Evolutionary conservation across 23 tunicate species (phyloP), one percentile per base, ranked within the genome.

Genomic region (Trididemnum miniatum): DNA sequence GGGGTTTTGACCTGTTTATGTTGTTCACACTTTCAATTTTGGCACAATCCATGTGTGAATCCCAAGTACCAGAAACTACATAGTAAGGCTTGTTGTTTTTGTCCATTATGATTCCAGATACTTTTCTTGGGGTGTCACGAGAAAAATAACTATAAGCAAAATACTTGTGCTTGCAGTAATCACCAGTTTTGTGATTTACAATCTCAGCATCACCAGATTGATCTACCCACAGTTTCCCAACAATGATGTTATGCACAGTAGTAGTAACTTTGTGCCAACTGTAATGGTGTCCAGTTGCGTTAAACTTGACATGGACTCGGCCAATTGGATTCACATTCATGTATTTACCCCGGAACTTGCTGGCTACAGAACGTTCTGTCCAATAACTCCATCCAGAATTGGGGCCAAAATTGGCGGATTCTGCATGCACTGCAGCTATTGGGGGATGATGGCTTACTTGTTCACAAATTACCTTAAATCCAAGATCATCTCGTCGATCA

Each of bases 401-500:
- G 51, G 80, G 76, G 1, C 84, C 79, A 26, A 32, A 31, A 51
- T 90, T 72, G 0, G 35, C 65, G 1, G 99, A 90, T 34, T 89
- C 91, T 0, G 64, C 92, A 71, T 90, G 88, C 51, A 91, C 73
- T 30, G 99, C 92, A 32, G 96, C 99, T 29, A 85, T 59, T 28
- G 99, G 99, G 9, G 99, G 99, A 35, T 95, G 99, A 64, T 95
- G 99, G 74, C 96, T 84, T 0, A 88, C 99, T 67, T 96, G 99
- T 57, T 96, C 99, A 32, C 85, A 80, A 67, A 96, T 76, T 82
- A 91, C 7, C 57, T 84, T 67, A 64, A 87, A 85, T 1, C 99
- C 99, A 66, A 83, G 72, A 52, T 91, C 97, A 33, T 91, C 94
- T 20, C 71, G 36, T 64, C 96, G 66, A 72, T 91, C 97, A 33